Base-by-base conservation (phyloP, 2,113 vertebrate species). In the Pedionomus torquatus region DNA sequence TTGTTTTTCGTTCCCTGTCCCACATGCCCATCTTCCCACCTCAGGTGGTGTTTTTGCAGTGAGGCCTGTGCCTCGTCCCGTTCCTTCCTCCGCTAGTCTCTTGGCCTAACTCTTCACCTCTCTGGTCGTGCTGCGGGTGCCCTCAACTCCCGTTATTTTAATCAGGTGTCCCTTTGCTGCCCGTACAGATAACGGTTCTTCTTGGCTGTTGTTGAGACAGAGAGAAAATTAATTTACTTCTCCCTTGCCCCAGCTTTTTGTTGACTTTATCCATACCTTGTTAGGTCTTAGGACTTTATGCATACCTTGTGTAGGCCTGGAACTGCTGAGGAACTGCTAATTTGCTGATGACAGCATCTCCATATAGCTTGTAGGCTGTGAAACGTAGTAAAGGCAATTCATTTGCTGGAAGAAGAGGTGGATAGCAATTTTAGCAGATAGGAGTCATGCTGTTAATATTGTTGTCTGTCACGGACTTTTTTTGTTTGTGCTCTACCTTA, bases 1-100 rank as follows among this genome's bases (percentile, higher is more conserved):
- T 5, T 7, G 41, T 5, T 21, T 24, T 39, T 26, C 13, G 20
- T 23, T 51, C 65, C 4, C 6, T 33, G 58, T 4, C 10, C 16
- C 7, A 1, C 1, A 0, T 16, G 31, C 4, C 16, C 0, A 2
- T 18, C 3, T 2, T 17, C 3, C 2, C 3, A 30, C 24, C 5
- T 52, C 25, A 9, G 7, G 8, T 16, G 52, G 55, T 2, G 1
- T 21, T 37, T n/a, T 44, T 2, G 4, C 5, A 24, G 5, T 10
- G 11, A 4, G 8, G 19, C 17, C 4, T 1, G 9, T 9, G 25
- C 2, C 5, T 30, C 7, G 11, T 17, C 4, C 1, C 4, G 5
- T 5, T 9, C 24, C 2, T 54, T 30, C 2, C 5, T 43, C 5
- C 13, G 0, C 17, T 15, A 5, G 23, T 9, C 7, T 25, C 37